phyloP scores from a whole-genome alignment of 2,888 invertebrate species.

The Tridacna crocea region DNA sequence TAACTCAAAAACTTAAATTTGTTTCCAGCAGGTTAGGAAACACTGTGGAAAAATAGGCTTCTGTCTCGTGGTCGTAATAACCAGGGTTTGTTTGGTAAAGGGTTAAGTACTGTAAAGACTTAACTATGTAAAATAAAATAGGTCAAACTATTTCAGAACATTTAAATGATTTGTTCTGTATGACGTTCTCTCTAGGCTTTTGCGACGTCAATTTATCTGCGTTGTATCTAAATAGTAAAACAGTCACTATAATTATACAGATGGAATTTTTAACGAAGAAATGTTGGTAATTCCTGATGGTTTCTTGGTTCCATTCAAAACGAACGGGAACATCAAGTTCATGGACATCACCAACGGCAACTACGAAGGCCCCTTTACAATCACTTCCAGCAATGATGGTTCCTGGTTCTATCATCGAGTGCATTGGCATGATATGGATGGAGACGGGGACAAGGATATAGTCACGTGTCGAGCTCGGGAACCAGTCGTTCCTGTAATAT shows the following conservation, averaged over 20 bases:
- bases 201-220: too few species aligned
- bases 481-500: conserved; percentile 44
- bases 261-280: conserved; percentile 36
- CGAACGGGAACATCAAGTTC: conserved; percentile 57
- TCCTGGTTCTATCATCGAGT: conserved; percentile 71
- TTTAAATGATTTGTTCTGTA: too few species aligned
- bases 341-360: conserved; percentile 48
- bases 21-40: too few species aligned
- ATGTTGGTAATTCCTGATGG: conserved; percentile 66
- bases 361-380: conserved; percentile 35
- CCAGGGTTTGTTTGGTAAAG: not conserved
- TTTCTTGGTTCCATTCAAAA: conserved; percentile 69
- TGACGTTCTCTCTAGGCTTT: too few species aligned
- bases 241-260: too few species aligned
- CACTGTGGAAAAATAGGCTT: too few species aligned
- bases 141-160: too few species aligned
- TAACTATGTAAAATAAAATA: too few species aligned
- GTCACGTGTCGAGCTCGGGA: conserved; percentile 67
- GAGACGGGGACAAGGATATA: conserved; percentile 68
- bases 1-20: too few species aligned
- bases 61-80: too few species aligned
- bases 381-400: conserved; percentile 42
- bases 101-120: not conserved
- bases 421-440: conserved; percentile 70
- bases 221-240: too few species aligned